A percentile compares a stretch with the other conserved stretches of the same genome.
Conservation (phyloP, 2,888 invertebrate species). For the Drosophila barbarae region DNA sequence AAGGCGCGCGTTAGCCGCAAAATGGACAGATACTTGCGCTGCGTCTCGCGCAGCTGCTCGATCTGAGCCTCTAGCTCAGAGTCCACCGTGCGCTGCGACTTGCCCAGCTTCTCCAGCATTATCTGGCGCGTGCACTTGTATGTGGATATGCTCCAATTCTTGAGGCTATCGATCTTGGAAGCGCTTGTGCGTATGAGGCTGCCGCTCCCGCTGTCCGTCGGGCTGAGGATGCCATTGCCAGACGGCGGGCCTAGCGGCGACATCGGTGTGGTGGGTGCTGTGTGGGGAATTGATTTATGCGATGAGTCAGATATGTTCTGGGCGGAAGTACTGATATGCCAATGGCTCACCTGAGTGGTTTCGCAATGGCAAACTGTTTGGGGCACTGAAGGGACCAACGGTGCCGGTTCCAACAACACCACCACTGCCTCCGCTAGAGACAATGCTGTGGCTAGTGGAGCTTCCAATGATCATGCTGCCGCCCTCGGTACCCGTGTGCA, state of each 20-base stretch:
- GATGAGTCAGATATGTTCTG: neutral
- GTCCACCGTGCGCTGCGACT: slow-evolving; percentile 93
- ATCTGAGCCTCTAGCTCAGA: slow-evolving; percentile 97
- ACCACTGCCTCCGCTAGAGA: slow-evolving; percentile 76
- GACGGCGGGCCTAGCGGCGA: slow-evolving; percentile 77
- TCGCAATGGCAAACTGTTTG: slow-evolving; percentile 86
- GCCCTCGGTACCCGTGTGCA: slow-evolving; percentile 86
- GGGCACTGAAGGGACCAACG: slow-evolving; percentile 83
- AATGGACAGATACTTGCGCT: slow-evolving; percentile 93
- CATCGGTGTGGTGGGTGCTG: slow-evolving; percentile 81
- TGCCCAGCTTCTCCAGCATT: slow-evolving; percentile 97
- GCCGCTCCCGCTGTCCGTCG: slow-evolving; percentile 64
- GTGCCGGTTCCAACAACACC: slow-evolving; percentile 3
- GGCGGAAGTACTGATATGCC: neutral
- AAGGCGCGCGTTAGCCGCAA: slow-evolving; percentile 91
- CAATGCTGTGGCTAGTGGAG: slow-evolving; percentile 58
- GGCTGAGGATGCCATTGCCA: slow-evolving; percentile 56
- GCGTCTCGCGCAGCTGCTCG: slow-evolving; percentile 94
- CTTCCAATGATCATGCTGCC: slow-evolving; percentile 52
- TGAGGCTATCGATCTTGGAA: slow-evolving; percentile 94
- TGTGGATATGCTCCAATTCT: slow-evolving; percentile 98
- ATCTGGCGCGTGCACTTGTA: slow-evolving; percentile 99
- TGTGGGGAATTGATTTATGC: neutral
- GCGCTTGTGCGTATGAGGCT: slow-evolving; percentile 79
- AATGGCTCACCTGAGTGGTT: slow-evolving; percentile 83